Conservation (phyloP, 2,888 invertebrate genomes). For the Steromphala cineraria region DNA sequence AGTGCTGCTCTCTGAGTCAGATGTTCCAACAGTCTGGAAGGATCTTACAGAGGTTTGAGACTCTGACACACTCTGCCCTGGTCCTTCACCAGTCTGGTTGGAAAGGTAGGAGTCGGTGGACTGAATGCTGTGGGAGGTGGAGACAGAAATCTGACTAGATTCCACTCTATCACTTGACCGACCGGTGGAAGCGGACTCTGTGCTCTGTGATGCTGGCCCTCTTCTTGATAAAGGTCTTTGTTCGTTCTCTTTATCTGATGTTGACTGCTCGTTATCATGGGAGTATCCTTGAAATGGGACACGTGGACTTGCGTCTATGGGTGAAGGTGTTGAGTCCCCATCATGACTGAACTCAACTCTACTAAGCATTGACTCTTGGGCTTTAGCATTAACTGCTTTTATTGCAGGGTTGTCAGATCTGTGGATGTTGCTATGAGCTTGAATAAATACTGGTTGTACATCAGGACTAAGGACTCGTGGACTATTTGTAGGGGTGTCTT, state of each 20-base stretch:
- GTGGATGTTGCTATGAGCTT: neutral
- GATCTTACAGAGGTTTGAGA: constrained; percentile 20
- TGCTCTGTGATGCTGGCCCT: neutral
- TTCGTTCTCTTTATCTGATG: constrained; percentile 67
- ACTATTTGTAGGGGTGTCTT: constrained; percentile 53
- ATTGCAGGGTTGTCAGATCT: neutral
- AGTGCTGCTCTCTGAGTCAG: constrained; percentile 43
- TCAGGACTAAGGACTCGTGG: constrained; percentile 22
- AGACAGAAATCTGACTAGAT: neutral
- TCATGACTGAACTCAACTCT: constrained; percentile 61
- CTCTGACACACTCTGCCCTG: neutral
- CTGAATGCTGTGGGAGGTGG: neutral
- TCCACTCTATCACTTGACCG: neutral
- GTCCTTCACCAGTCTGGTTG: neutral
- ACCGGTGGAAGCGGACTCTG: neutral
- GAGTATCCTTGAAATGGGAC: constrained; percentile 50
- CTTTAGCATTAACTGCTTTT: neutral
- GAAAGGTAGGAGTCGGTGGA: neutral
- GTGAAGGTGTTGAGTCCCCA: constrained; percentile 48
- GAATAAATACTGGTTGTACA: no score
- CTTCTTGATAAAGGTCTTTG: constrained; percentile 2
- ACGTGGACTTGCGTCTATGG: constrained; percentile 41
- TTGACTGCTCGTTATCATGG: constrained; percentile 51
- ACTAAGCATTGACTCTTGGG: constrained; percentile 46
- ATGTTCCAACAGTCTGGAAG: constrained; percentile 27